Conservation (phyloP, 2,797 vertebrate genomes). For the Sebastes flavidus region DNA sequence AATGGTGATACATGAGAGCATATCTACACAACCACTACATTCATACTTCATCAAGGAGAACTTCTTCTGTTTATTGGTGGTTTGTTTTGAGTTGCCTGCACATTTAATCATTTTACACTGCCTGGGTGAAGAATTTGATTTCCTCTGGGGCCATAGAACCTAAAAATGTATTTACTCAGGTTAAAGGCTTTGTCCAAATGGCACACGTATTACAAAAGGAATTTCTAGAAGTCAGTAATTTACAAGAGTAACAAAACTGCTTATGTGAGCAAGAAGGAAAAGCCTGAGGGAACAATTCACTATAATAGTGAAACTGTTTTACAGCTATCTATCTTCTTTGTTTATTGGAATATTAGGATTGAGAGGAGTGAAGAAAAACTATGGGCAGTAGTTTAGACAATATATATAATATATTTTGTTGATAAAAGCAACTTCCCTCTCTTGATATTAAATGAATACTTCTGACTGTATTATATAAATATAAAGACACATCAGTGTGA, state of each 20-base stretch:
- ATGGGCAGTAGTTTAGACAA: conserved; percentile 3
- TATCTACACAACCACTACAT: not conserved
- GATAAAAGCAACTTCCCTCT: not conserved
- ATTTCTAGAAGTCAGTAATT: not conserved
- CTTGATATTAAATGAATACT: not conserved
- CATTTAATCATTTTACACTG: not conserved
- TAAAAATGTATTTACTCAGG: not conserved
- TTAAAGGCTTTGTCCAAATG: not conserved
- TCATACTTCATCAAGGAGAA: not conserved
- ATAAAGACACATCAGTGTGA: not conserved
- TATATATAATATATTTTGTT: conserved; percentile 7
- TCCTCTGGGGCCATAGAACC: not conserved
- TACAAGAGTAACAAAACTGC: not conserved
- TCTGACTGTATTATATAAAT: not conserved
- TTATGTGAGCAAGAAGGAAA: not conserved
- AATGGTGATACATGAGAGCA: not conserved
- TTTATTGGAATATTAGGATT: not conserved
- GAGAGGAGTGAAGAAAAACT: not conserved
- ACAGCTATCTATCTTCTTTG: not conserved
- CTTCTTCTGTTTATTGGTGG: not conserved
- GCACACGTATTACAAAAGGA: not conserved
- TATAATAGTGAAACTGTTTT: not conserved
- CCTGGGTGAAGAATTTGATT: not conserved
- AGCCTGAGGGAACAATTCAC: not conserved
- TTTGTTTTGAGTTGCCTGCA: not conserved